A percentile compares a stretch with the other conserved stretches of the same genome.
Conservation (phyloP, 2,113 vertebrate species). For the Odobenus rosmarus region DNA sequence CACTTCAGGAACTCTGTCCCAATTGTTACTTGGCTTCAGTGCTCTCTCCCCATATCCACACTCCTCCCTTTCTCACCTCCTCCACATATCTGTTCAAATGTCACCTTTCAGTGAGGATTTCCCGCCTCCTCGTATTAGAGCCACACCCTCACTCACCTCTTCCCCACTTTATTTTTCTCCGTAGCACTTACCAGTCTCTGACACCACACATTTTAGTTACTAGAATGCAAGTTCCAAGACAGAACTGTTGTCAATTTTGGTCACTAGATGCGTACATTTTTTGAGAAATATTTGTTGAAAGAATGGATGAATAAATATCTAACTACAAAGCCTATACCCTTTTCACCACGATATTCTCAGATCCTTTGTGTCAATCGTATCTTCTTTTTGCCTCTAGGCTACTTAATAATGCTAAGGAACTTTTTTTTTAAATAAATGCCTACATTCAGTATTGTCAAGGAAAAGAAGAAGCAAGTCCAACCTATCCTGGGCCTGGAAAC, state of each 20-base stretch:
- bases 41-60: neutral
- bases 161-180: neutral
- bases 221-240: neutral
- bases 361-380: neutral
- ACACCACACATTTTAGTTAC: neutral
- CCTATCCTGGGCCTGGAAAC: neutral
- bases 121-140: neutral
- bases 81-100: neutral
- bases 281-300: neutral
- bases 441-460: neutral
- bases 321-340: neutral
- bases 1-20: neutral
- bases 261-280: neutral
- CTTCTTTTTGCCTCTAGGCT: neutral
- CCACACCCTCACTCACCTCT: neutral
- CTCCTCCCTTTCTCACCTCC: neutral
- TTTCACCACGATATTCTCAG: neutral
- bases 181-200: neutral
- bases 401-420: neutral
- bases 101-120: neutral
- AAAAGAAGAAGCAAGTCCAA: neutral
- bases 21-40: neutral
- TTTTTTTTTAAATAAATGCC: neutral
- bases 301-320: neutral
- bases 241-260: neutral